Evolutionary conservation across 1,140 invertebrate genomes (phyloP), one percentile per base, ranked within the genome.

Genomic region (Muscidifurax raptorellus): DNA sequence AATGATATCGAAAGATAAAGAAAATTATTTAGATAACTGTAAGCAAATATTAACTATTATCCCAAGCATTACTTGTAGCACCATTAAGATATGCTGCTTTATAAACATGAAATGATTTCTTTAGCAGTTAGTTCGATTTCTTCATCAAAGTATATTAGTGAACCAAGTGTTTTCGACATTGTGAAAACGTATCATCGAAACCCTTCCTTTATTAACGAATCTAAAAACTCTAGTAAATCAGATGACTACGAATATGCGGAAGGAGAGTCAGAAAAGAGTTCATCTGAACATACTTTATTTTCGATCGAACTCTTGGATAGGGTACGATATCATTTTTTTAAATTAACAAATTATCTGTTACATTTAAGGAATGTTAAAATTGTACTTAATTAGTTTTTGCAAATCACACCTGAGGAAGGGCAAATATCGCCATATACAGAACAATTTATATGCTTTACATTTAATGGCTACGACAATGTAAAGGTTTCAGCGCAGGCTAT

Each of bases 341-440:
- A 59, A 59, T 59, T 59, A 59, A 22, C 44, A 47, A 47, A 47
- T 47, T 47, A 4, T 47, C 4, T 18, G 44, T 5, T 66, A n/a
- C 36, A 12, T 12, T 9, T 25, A 67, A 25, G 22, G 9, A 77
- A 64, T 76, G 44, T 82, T 77, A 18, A 27, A 75, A 75, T 32
- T 59, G 22, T 77, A 30, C 59, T 77, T 25, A 10, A 27, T 84
- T 10, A 92, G 85, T 82, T 92, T 15, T 84, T 93, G 18, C 88
- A 90, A 75, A 88, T 94, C 18, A 77, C 89, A 15, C 93, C 93
- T 0, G 83, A 74, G 9, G 83, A 88, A 79, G 92, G 93, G 7
- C 87, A 84, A 22, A 85, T 94, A 10, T 86, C 86, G 27, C 93
- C 93, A n/a, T 90, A 89, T 78, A 90, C 92, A 76, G 88, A 87